These are phyloP conservation scores for Littorina saxatilis DNA, from an alignment of 1,140 invertebrate species.

Conservation along the genomic window DNA sequence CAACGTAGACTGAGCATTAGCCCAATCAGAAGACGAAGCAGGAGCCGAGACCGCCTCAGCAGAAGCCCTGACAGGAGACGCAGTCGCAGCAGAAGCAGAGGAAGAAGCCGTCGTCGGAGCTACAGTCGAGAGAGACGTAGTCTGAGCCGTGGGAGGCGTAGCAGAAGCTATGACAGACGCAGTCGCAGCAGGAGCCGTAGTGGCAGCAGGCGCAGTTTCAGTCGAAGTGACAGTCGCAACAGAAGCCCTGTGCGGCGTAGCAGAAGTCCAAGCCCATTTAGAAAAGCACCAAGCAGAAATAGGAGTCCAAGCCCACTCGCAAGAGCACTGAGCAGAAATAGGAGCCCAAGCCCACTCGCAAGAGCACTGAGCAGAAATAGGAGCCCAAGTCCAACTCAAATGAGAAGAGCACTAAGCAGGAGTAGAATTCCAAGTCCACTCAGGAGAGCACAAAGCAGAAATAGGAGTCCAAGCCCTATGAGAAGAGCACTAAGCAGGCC, in stretches of 20 bases:
- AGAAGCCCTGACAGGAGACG: constrained; percentile 22
- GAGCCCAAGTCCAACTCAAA: constrained; percentile 1
- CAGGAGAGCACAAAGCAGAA: constrained; percentile 4
- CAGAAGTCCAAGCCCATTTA: constrained; percentile 24
- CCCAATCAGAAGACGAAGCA: background rate
- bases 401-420: background rate
- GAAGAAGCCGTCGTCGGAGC: constrained; percentile 36
- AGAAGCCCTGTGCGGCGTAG: background rate
- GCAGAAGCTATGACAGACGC: background rate
- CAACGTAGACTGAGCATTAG: background rate
- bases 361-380: constrained; percentile 2
- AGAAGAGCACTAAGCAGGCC: constrained; percentile 8
- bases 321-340: background rate
- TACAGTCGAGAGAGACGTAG: constrained; percentile 14
- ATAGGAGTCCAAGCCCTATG: background rate
- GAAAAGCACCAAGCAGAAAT: background rate
- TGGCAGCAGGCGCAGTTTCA: constrained; percentile 14
- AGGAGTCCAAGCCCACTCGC: constrained; percentile 5
- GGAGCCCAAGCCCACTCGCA: background rate
- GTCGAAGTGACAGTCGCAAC: background rate
- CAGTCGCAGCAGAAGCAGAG: constrained; percentile 24
- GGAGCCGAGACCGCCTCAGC: constrained; percentile 9
- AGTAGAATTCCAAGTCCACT: constrained; percentile 14
- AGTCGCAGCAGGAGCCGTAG: constrained; percentile 28
- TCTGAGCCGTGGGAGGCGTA: background rate